Conservation (phyloP, 2,113 vertebrate species). For the Plotosus lineatus region DNA sequence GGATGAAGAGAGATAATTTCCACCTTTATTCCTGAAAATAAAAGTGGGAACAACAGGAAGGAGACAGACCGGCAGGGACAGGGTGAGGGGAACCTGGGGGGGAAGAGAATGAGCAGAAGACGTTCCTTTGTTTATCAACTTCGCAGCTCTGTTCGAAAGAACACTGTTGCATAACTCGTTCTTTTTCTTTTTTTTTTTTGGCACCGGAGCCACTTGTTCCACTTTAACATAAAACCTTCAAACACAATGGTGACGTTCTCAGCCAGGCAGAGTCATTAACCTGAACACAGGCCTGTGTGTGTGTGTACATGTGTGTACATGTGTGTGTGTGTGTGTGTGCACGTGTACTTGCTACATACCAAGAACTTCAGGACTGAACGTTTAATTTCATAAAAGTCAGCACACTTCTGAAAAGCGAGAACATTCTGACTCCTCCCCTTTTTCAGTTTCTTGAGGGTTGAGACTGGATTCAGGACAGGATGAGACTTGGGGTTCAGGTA, state of each 20-base stretch:
- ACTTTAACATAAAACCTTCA: background rate
- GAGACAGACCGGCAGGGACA: background rate
- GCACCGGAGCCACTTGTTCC: background rate
- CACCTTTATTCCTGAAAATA: background rate
- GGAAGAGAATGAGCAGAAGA: background rate
- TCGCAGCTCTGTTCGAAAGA: constrained; percentile 12
- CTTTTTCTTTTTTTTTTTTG: background rate
- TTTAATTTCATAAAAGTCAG: no score
- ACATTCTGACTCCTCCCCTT: no score
- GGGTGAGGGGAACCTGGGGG: background rate
- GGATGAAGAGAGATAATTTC: background rate
- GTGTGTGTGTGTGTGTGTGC: background rate
- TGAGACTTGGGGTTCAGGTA: no score
- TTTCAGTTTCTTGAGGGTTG: no score
- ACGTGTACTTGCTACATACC: no score
- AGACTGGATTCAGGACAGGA: no score
- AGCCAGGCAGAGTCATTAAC: constrained; percentile 3
- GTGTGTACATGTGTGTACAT: background rate
- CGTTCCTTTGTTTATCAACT: constrained; percentile 11
- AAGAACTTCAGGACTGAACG: no score
- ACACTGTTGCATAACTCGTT: constrained; percentile 9
- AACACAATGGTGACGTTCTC: constrained; percentile 23
- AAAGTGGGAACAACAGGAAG: constrained; percentile 16
- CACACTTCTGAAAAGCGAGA: no score
- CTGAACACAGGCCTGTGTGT: background rate